These are phyloP conservation scores for Lagopus leucura DNA, from an alignment of 2,113 vertebrate species.

Conservation along the genomic window DNA sequence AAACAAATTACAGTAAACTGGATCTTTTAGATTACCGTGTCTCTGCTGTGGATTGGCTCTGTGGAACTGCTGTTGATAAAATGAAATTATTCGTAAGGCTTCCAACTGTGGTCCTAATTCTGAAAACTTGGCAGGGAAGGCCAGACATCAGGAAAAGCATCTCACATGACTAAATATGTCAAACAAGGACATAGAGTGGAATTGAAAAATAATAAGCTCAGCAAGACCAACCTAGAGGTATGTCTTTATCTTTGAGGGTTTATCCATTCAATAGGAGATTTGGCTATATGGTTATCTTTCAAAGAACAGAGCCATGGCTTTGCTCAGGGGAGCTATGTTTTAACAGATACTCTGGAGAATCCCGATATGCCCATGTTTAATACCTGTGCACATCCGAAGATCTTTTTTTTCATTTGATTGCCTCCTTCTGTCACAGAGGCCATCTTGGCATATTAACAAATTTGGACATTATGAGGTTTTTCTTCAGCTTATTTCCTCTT, in stretches of 20 bases:
- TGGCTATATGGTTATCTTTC: background rate
- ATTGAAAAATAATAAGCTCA: background rate
- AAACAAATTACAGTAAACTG: background rate
- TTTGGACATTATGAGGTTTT: background rate
- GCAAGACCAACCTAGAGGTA: background rate
- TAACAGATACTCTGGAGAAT: background rate
- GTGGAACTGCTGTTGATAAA: background rate
- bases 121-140: conserved; percentile 20
- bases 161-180: background rate
- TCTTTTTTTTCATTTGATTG: background rate
- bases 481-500: background rate
- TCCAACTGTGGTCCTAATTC: conserved; percentile 11
- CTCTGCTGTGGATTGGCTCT: background rate
- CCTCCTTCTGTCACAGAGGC: background rate
- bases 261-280: background rate
- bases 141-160: background rate
- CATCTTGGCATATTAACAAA: background rate
- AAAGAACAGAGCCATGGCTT: background rate
- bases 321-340: background rate
- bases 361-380: background rate
- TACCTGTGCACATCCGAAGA: background rate
- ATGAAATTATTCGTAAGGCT: background rate
- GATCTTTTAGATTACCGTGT: background rate
- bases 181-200: background rate
- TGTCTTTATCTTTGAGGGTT: background rate